Conservation (phyloP, 2,888 invertebrate species). For the Harpalus rufipes region DNA sequence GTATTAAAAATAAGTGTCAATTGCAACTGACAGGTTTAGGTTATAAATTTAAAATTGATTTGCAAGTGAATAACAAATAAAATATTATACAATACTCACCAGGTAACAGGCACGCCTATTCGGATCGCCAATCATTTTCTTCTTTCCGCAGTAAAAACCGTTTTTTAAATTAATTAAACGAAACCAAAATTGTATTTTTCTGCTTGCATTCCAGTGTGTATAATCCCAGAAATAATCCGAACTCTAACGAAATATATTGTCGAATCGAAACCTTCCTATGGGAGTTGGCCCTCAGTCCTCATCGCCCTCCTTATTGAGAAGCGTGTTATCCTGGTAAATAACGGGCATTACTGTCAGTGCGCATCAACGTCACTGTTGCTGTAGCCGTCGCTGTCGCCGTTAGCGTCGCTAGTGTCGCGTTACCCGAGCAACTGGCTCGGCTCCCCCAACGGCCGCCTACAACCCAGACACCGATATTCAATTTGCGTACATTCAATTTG, state of each 20-base stretch:
- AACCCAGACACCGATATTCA: conserved; percentile 63
- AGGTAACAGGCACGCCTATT: too few relatives aligned
- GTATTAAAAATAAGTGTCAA: too few relatives aligned
- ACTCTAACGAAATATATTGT: conserved; percentile 17
- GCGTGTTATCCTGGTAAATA: conserved; percentile 71
- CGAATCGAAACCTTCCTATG: neutral
- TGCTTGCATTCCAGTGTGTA: neutral
- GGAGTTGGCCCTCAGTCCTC: neutral
- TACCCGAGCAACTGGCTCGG: conserved; percentile 50
- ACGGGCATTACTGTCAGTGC: conserved; percentile 71
- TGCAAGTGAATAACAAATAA: too few relatives aligned
- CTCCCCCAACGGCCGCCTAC: conserved; percentile 30
- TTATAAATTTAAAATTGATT: too few relatives aligned
- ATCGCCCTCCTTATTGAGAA: neutral
- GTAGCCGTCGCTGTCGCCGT: conserved; percentile 37
- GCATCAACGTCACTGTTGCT: conserved; percentile 69
- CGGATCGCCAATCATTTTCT: too few relatives aligned
- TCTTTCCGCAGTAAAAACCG: too few relatives aligned
- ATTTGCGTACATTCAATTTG: conserved; percentile 65
- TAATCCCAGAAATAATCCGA: conserved; percentile 3
- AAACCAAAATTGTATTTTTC: too few relatives aligned
- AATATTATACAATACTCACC: too few relatives aligned
- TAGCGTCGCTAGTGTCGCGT: conserved; percentile 69
- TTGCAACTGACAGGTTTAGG: too few relatives aligned
- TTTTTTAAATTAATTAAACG: too few relatives aligned